Percentiles rank a stretch among this genome's conserved stretches.
Evolutionary conservation across 2,113 vertebrate genomes (phyloP).

Genomic region (Chelonoidis abingdonii): DNA sequence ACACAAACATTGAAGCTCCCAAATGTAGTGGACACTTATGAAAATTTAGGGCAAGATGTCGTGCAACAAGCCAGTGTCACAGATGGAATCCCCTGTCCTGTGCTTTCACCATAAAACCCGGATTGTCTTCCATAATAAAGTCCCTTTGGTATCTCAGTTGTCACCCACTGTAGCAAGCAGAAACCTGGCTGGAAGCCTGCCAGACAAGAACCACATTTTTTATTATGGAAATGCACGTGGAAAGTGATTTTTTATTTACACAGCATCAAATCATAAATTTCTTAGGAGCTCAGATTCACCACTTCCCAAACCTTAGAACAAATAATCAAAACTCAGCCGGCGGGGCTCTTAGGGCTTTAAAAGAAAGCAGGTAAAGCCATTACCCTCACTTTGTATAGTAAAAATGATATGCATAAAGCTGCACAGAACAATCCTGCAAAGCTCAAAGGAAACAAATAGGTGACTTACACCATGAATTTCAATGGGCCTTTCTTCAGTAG

Average conservation of each 20-base stretch:
- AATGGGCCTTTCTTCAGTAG: conserved; percentile 68
- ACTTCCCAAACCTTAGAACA: conserved; percentile 63
- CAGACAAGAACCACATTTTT: conserved; percentile 26
- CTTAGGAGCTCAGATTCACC: conserved; percentile 66
- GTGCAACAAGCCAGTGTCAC: not conserved
- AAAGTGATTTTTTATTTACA: conserved; percentile 63
- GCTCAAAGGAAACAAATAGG: conserved; percentile 75
- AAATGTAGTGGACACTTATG: not conserved
- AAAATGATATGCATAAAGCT: conserved; percentile 70
- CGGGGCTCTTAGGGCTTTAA: conserved; percentile 48
- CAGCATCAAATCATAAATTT: conserved; percentile 57
- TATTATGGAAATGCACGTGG: conserved; percentile 13
- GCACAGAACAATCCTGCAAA: conserved; percentile 61
- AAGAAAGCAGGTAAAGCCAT: conserved; percentile 71
- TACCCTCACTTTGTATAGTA: conserved; percentile 74
- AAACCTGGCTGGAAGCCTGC: conserved; percentile 27
- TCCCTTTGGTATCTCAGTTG: not conserved
- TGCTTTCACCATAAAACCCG: not conserved
- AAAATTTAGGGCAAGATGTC: not conserved
- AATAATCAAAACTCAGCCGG: conserved; percentile 62
- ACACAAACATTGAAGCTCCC: not conserved
- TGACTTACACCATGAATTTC: conserved; percentile 65
- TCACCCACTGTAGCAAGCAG: not conserved
- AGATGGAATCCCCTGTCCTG: too few species aligned
- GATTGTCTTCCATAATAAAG: too few species aligned